Evolutionary conservation across 2,888 invertebrate species (phyloP).

Genomic region (Thysanoteuthis rhombus): DNA sequence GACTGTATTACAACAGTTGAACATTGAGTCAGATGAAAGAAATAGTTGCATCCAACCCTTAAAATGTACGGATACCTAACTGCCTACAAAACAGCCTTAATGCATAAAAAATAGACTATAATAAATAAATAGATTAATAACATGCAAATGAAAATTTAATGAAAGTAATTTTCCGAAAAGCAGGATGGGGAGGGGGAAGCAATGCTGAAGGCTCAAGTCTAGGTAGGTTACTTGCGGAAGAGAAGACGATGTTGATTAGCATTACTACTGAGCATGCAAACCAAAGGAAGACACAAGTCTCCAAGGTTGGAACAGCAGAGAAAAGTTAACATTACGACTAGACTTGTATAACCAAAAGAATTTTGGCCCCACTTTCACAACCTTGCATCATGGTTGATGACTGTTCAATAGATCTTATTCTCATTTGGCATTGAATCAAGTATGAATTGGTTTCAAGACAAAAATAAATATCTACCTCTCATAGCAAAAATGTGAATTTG

Average conservation of each 20-base stretch:
- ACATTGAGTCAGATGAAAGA: not conserved
- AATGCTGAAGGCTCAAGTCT: not conserved
- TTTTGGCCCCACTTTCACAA: not conserved
- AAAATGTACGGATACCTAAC: not conserved
- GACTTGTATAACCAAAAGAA: not conserved
- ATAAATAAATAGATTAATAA: not conserved
- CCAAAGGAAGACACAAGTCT: not conserved
- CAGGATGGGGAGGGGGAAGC: not conserved
- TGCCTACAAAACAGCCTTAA: not conserved
- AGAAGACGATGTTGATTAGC: not conserved
- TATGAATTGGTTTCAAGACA: too few species aligned
- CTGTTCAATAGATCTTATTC: not conserved
- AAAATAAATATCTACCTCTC: too few species aligned
- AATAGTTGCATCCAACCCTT: not conserved
- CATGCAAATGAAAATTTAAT: not conserved
- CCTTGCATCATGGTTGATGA: not conserved
- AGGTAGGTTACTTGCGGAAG: not conserved
- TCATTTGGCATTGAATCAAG: not conserved
- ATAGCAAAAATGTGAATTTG: not conserved
- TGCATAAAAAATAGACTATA: not conserved
- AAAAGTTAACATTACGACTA: conserved; percentile 12
- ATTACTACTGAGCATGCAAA: not conserved
- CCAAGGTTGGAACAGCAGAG: not conserved
- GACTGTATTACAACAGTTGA: not conserved
- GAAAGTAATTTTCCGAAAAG: not conserved